Percentiles rank a stretch among this genome's conserved stretches.
phyloP scores from a whole-genome alignment of 2,113 vertebrate species.

The Chinchilla lanigera region DNA sequence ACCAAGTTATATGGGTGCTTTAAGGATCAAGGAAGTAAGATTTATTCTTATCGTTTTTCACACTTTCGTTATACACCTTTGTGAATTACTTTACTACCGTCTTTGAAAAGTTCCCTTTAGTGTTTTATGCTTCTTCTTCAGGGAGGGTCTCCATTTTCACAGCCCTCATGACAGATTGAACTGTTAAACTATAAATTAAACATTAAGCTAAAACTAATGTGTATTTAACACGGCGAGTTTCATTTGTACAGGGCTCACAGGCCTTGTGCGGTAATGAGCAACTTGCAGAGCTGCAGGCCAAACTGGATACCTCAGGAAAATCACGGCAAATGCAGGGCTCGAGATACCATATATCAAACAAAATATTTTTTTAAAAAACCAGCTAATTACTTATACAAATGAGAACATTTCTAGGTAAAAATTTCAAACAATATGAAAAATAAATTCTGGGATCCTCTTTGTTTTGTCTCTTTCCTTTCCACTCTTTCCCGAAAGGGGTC shows the following conservation, averaged over 20 bases:
- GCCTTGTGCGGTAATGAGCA: background rate
- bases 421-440: background rate
- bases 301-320: background rate
- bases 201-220: no score
- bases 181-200: no score
- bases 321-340: background rate
- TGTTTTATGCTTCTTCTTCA: no score
- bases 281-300: background rate
- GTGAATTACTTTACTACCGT: background rate
- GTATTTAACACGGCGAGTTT: background rate
- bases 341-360: background rate
- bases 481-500: background rate
- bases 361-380: background rate
- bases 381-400: background rate
- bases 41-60: background rate
- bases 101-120: background rate
- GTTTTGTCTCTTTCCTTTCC: no score
- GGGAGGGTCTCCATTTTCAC: no score
- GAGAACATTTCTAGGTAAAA: background rate
- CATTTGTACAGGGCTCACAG: background rate
- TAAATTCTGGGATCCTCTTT: background rate
- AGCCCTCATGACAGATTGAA: no score
- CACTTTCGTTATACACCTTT: background rate
- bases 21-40: background rate
- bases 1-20: background rate